A percentile compares a stretch with the other conserved stretches of the same genome.
These are phyloP conservation scores for Aurelia sp. DNA, from an alignment of 30 jellyfish, hydroid and myxozoan species.

Conservation along the genomic window DNA sequence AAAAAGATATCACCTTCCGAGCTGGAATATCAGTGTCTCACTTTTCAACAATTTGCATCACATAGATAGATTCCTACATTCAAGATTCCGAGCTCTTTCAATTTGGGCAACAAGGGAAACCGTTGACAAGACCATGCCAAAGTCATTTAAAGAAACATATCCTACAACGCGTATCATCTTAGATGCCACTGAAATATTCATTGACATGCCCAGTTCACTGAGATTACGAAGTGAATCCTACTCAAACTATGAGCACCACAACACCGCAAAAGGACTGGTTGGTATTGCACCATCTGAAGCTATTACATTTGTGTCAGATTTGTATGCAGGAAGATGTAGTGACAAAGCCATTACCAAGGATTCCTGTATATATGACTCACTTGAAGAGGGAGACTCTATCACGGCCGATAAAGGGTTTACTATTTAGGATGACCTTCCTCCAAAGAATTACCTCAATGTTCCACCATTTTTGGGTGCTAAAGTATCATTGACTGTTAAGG, in stretches of 20 bases:
- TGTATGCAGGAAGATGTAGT: constrained; percentile 68
- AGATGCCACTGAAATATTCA: constrained; percentile 58
- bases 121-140: constrained; percentile 1
- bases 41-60: constrained; percentile 37
- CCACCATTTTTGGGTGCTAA: too few relatives aligned
- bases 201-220: constrained; percentile 63
- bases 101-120: constrained; percentile 27
- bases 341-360: constrained; percentile 33
- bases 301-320: constrained; percentile 65
- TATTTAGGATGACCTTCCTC: too few relatives aligned
- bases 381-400: constrained; percentile 40
- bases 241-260: constrained; percentile 58
- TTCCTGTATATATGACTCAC: constrained; percentile 2
- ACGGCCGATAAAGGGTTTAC: too few relatives aligned
- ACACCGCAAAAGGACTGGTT: constrained; percentile 62
- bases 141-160: neutral
- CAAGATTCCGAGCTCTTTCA: neutral
- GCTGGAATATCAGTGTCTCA: constrained; percentile 46
- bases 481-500: too few relatives aligned
- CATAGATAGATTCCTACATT: constrained; percentile 42
- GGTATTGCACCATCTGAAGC: constrained; percentile 74
- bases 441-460: too few relatives aligned
- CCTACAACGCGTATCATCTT: constrained; percentile 59
- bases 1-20: too few relatives aligned
- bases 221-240: constrained; percentile 53